Evolutionary conservation across 30 jellyfish, hydroid and myxozoan species (phyloP), one percentile per base, ranked within the genome.

Genomic region (Aurelia coerulea): DNA sequence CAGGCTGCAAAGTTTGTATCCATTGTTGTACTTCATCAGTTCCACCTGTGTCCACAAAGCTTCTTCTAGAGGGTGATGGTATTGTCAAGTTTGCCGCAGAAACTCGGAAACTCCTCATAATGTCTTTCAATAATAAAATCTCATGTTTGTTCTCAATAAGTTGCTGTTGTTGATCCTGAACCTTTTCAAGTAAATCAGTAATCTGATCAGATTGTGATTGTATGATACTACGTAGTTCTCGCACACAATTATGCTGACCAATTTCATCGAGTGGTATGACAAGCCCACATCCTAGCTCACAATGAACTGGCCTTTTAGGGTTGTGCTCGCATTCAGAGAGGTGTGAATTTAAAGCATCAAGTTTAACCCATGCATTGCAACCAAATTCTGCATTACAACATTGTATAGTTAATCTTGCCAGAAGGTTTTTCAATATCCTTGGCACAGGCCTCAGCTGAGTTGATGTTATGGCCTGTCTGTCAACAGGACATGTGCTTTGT

Each of bases 401-500:
- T 53, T 80, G 90, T 53, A 95, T 95, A 0, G 97, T 95, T 32
- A 95, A 65, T 60, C 99, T 67, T 12, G 99, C 90, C 53, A 95
- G 77, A 33, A 95, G 96, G 91, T 95, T 95, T 80, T 81, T 95
- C 17, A 95, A 85, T 46, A 95, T 95, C 64, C 99, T 97, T 42
- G 99, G 99, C 29, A 95, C 99, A 15, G 96, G 95, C 76, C 85
- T 91, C 62, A 95, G 69, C 79, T 95, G 97, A 11, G 90, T 17
- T 13, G 94, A 51, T 1, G 97, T 95, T 5, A 95, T 95, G 5
- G 76, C 87, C 63, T 95, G 97, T 62, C 99, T 62, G 72, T 95
- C 99, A n/a, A 95, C 99, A 14, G 99, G 99, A 69, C 99, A 95
- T 10, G 99, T 88, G 84, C 76, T 82, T 81, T 95, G 99, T 41